Percentiles rank a stretch among this genome's conserved stretches.
Evolutionary conservation across 2,888 invertebrate genomes (phyloP).

Genomic region (Thelaira solivaga): DNA sequence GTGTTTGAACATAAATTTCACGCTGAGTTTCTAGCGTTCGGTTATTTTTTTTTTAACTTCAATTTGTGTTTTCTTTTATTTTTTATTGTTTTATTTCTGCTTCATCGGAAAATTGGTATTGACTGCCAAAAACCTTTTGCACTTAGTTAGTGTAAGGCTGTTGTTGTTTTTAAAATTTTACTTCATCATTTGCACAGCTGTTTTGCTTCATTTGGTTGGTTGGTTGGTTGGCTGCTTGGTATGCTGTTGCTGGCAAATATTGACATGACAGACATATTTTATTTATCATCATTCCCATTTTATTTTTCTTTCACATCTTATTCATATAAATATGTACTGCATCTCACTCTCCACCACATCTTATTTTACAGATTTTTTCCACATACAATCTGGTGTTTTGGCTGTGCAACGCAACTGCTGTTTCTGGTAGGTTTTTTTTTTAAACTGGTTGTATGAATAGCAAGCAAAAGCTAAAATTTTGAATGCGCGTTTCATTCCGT

Average conservation of each 20-base stretch:
- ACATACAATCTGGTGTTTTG: conserved; percentile 8
- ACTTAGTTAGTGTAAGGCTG: conserved; percentile 17
- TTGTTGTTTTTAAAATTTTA: neutral
- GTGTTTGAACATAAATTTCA: conserved; percentile 65
- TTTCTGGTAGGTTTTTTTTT: neutral
- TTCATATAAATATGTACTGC: neutral
- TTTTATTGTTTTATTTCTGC: conserved; percentile 28
- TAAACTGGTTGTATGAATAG: neutral
- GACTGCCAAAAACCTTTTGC: conserved; percentile 38
- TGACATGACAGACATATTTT: conserved; percentile 72
- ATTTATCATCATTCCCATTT: conserved; percentile 64
- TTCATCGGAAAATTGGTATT: conserved; percentile 26
- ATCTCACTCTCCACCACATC: neutral
- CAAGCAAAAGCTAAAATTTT: conserved; percentile 3
- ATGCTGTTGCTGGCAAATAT: conserved; percentile 73
- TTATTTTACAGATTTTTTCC: neutral
- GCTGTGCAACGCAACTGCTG: neutral
- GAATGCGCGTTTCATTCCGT: neutral
- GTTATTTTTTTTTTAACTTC: neutral
- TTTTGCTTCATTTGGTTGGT: conserved; percentile 69
- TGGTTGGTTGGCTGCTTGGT: conserved; percentile 69
- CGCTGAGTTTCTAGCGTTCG: conserved; percentile 26
- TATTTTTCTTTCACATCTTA: neutral
- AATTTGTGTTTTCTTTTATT: neutral
- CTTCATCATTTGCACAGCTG: conserved; percentile 42